Evolutionary conservation across 2,113 vertebrate genomes (phyloP), one percentile per base, ranked within the genome.

Genomic region (Ammospiza caudacuta): DNA sequence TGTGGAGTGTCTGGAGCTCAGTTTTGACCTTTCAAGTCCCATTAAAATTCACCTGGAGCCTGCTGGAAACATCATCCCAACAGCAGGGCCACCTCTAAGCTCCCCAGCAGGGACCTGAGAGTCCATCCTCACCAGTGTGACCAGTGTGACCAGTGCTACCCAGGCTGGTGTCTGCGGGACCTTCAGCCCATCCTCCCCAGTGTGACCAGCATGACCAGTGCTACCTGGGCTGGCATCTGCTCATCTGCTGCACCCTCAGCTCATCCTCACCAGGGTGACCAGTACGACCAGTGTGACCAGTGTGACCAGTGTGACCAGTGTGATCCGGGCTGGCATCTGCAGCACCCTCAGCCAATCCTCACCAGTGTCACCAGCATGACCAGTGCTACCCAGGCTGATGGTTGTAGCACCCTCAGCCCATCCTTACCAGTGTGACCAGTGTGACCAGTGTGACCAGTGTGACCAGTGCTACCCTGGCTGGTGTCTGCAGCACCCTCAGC

Each of bases 21-120:
- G 4, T 14, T 57, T 23, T 57, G 21, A 57, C 46, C 21, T 70
- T 66, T 58, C 47, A 59, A 23, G 6, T 49, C 67, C 62, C 28
- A 9, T 2, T 24, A 33, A 49, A 31, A 52, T 62, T 27, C 47
- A 28, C 5, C 7, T 39, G 43, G 23, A 64, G 5, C 17, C 11
- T 61, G 31, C 18, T 49, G 47, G 39, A 83, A 54, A 25, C 12
- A 13, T 27, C 64, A 73, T 35, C 43, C 52, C 44, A 58, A 29
- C 67, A 76, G 51, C 37, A 63, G 44, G 27, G 10, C 68, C 31
- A 46, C 11, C 24, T 15, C 23, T 20, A 67, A 54, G 37, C 46
- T 49, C 15, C n/a, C 23, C 3, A 0, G 29, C 2, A 1, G 37
- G 3, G 15, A 15, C 7, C 47, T 24, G 41, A 55, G 69, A 54